Percentiles rank a stretch among this genome's conserved stretches.
phyloP scores from a whole-genome alignment of 2,888 invertebrate species.

The Phytoseiulus persimilis region DNA sequence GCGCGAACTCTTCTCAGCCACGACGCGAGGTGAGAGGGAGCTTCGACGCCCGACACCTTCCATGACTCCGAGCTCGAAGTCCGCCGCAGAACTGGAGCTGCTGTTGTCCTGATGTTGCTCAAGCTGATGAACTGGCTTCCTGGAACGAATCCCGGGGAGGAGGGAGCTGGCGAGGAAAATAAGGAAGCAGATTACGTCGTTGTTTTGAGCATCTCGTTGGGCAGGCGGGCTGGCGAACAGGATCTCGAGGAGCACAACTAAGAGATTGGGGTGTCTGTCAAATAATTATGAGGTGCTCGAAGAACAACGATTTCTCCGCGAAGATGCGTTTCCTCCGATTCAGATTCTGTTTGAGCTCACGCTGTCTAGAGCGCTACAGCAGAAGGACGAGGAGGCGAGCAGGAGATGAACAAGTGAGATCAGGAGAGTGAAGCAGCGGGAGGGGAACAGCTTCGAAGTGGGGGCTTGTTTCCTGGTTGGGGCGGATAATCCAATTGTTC shows the following conservation, averaged over 20 bases:
- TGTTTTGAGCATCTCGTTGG: not conserved
- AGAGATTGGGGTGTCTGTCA: not conserved
- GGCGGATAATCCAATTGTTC: slow-evolving; percentile 33
- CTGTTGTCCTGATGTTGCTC: not conserved
- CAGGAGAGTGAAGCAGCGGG: not conserved
- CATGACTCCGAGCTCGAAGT: not conserved
- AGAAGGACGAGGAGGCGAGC: not conserved
- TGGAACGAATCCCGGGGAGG: not conserved
- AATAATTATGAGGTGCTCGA: not conserved
- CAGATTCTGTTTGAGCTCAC: not conserved
- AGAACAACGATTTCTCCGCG: not conserved
- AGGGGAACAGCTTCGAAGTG: not conserved
- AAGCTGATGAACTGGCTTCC: not conserved
- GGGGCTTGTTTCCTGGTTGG: not conserved
- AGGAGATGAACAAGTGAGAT: not conserved
- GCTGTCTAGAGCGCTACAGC: not conserved
- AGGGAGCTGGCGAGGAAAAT: not conserved
- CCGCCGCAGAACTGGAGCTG: not conserved
- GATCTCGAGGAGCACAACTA: not conserved
- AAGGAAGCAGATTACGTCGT: not conserved
- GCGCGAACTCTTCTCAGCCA: no score
- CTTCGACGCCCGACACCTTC: no score
- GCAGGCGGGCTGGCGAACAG: not conserved
- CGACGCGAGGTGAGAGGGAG: no score
- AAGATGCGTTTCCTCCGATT: not conserved